These are phyloP conservation scores for Naja naja DNA, from an alignment of 2,113 vertebrate species.

Conservation along the genomic window DNA sequence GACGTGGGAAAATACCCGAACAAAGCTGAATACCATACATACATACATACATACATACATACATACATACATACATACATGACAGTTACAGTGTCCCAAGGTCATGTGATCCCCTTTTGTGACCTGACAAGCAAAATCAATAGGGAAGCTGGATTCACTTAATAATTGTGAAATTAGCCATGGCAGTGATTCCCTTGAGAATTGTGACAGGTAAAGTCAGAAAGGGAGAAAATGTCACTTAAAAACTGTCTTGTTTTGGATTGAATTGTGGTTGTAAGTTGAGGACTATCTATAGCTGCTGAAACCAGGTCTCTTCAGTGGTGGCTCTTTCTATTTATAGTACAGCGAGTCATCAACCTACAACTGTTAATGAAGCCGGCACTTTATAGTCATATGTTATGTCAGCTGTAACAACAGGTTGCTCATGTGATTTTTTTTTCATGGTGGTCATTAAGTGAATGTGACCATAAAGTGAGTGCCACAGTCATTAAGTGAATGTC, in stretches of 20 bases:
- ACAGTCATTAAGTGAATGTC: background rate
- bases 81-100: no score
- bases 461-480: background rate
- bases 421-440: background rate
- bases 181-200: background rate
- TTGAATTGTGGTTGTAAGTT: no score
- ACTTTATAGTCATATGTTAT: background rate
- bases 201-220: background rate
- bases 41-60: no score
- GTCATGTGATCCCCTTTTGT: no score
- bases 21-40: no score
- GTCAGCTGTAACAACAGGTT: background rate
- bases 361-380: background rate
- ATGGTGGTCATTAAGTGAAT: background rate
- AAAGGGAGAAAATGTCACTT: background rate
- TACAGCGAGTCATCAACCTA: background rate
- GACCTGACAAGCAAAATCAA: no score
- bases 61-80: no score
- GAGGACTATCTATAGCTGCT: background rate
- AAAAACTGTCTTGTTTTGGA: background rate
- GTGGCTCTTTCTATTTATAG: background rate
- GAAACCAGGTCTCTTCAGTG: background rate
- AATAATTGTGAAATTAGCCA: no score
- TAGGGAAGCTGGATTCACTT: no score
- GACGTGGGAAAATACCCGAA: no score